Base-by-base conservation (phyloP, 2,113 vertebrate genomes). In the Bubo scandiacus region DNA sequence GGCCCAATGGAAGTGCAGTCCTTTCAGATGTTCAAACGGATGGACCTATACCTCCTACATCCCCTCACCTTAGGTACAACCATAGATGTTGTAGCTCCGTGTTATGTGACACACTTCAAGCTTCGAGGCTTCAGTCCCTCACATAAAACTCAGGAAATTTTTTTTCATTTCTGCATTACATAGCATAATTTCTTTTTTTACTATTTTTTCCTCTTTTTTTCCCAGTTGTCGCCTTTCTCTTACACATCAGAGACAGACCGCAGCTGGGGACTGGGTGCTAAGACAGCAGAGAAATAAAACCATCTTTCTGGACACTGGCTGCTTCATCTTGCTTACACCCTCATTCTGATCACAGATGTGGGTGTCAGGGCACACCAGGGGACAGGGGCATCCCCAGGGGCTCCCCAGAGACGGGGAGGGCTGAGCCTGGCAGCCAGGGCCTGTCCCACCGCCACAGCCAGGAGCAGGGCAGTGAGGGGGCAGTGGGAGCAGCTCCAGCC, bases 401-500 rank as follows among this genome's bases (percentile, higher is more conserved):
- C 18, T 81, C 17, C 16, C 30, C 3, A 1, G 22, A 42, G 32
- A 29, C 2, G 6, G 20, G n/a, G 30, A n/a, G 32, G 30, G 32
- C 22, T 68, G 27, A 18, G 40, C 22, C 27, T 45, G 23, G 45
- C 11, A 67, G 55, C 17, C 75, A 49, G 90, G 15, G 15, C 36
- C 47, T 54, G 52, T 36, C 29, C 42, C 42, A 75, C 22, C 0
- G 0, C 49, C 49, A 27, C 36, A 54, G 78, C 15, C 0, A 1
- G 18, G 15, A 42, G 12, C 12, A 59, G 61, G 40, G 20, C 8
- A 49, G 40, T 7, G 2, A 1, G 15, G 38, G 14, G 16, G 6
- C 23, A 62, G n/a, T 1, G 1, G 47, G 45, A 21, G 30, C 40
- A 61, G 14, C 36, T 16, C 51, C 25, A 36, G 40, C 8, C 12